phyloP scores from a whole-genome alignment of 2,888 invertebrate species.

The Dermolepida albohirtum region DNA sequence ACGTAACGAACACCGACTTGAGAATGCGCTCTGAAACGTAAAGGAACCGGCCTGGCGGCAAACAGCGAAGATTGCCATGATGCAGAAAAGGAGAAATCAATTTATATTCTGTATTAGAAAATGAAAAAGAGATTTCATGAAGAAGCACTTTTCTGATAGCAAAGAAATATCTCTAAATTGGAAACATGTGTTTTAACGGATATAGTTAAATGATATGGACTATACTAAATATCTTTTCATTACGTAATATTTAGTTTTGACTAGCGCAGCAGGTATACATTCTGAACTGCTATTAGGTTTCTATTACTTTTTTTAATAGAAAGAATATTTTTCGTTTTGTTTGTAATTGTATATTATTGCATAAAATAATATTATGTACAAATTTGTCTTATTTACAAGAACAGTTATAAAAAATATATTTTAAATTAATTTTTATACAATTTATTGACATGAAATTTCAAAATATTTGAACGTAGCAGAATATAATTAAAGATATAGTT shows the following conservation, averaged over 20 bases:
- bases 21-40: constrained; percentile 63
- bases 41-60: constrained; percentile 64
- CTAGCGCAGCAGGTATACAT: constrained; percentile 4
- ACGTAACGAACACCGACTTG: constrained; percentile 62
- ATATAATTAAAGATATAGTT: background rate
- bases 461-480: background rate
- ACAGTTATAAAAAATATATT: no score
- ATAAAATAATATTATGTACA: no score
- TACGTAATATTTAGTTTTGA: constrained; percentile 16
- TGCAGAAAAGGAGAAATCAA: constrained; percentile 53
- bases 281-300: background rate
- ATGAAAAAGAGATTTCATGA: background rate
- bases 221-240: background rate
- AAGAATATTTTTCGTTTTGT: background rate
- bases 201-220: background rate
- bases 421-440: no score
- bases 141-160: background rate
- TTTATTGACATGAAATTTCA: no score
- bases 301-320: background rate
- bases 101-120: constrained; percentile 1
- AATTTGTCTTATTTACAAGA: no score
- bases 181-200: background rate
- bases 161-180: background rate
- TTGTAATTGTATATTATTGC: no score
- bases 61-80: constrained; percentile 64